These are phyloP conservation scores for Cotesia chilonis DNA, from an alignment of 1,140 invertebrate genomes.

Conservation along the genomic window DNA sequence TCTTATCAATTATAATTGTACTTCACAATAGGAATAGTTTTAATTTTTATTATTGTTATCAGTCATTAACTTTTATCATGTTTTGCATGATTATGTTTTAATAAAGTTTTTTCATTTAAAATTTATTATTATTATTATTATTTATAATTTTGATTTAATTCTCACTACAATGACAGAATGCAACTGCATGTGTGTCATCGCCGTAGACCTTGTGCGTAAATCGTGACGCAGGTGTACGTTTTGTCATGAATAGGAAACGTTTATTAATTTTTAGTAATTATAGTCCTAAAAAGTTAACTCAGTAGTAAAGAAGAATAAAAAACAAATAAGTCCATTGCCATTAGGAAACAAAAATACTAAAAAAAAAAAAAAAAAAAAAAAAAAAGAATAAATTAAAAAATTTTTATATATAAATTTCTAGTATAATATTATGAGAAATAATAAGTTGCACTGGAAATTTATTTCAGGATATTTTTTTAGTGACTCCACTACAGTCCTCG, in stretches of 20 bases:
- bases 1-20: too few species aligned
- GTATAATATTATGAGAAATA: conserved; percentile 8
- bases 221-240: conserved; percentile 17
- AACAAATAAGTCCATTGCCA: too few species aligned
- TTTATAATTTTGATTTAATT: not conserved
- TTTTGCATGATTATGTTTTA: too few species aligned
- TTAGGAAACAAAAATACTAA: too few species aligned
- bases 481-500: conserved; percentile 43
- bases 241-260: conserved; percentile 5
- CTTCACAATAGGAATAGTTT: too few species aligned
- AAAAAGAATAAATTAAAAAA: too few species aligned
- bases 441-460: conserved; percentile 43
- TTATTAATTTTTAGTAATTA: not conserved
- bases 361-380: too few species aligned
- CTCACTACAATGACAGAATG: not conserved
- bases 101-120: not conserved
- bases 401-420: not conserved
- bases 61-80: too few species aligned
- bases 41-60: too few species aligned
- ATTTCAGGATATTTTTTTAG: conserved; percentile 64
- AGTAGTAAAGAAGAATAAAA: too few species aligned
- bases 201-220: conserved; percentile 20
- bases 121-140: not conserved
- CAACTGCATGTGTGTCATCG: not conserved
- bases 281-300: too few species aligned